Conservation (phyloP, 2,113 vertebrate species). For the Chitala chitala region DNA sequence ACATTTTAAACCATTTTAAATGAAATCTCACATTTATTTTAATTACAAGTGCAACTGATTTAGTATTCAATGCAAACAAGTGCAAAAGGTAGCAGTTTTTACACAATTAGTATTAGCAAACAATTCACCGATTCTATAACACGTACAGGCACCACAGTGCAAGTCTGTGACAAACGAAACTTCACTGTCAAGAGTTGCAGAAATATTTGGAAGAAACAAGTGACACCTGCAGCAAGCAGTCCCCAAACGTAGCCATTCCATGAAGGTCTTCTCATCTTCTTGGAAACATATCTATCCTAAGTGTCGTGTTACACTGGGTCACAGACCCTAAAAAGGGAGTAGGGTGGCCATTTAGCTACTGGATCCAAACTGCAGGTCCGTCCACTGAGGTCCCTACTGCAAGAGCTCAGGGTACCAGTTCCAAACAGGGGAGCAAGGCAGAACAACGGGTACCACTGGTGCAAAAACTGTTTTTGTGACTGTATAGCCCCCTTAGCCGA, state of each 20-base stretch:
- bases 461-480: not conserved
- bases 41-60: not conserved
- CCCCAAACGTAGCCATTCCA: not conserved
- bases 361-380: not conserved
- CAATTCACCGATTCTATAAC: not conserved
- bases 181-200: not conserved
- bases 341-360: not conserved
- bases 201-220: not conserved
- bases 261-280: not conserved
- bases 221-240: not conserved
- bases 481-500: not conserved
- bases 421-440: not conserved
- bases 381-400: not conserved
- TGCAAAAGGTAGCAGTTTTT: not conserved
- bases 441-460: slow-evolving; percentile 16
- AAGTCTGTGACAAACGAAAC: not conserved
- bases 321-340: not conserved
- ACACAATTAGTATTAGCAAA: slow-evolving; percentile 10
- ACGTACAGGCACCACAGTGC: too few relatives aligned
- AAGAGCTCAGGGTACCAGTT: not conserved
- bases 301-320: not conserved
- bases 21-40: not conserved
- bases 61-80: not conserved
- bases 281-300: not conserved
- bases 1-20: not conserved